phyloP scores from a whole-genome alignment of 2,888 invertebrate species.

The Amphiduros pacificus region DNA sequence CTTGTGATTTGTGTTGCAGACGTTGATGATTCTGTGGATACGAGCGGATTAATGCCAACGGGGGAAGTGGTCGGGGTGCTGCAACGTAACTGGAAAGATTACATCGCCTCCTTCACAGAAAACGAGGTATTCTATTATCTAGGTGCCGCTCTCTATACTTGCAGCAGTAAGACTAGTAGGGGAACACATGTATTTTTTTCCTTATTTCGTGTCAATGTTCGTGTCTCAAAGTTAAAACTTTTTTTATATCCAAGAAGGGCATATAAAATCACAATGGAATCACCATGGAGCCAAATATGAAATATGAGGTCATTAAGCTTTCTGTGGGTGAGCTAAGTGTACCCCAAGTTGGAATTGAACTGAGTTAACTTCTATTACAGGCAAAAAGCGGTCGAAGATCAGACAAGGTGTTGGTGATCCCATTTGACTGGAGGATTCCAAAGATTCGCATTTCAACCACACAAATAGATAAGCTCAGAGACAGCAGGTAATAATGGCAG shows the following conservation, averaged over 20 bases:
- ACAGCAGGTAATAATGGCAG: constrained; percentile 66
- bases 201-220: no score
- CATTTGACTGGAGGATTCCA: constrained; percentile 90
- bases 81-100: constrained; percentile 55
- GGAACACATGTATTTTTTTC: not conserved
- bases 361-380: no score
- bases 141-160: no score
- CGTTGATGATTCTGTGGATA: no score
- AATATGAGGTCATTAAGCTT: no score
- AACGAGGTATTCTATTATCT: constrained; percentile 29
- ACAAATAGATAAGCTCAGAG: constrained; percentile 74
- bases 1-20: no score
- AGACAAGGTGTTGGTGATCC: constrained; percentile 69
- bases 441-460: constrained; percentile 93
- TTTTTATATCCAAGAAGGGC: no score
- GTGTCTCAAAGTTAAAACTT: no score
- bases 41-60: constrained; percentile 47
- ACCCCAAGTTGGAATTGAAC: no score
- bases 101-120: constrained; percentile 48
- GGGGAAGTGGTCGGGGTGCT: constrained; percentile 52
- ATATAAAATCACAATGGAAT: no score
- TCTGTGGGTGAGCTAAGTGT: no score
- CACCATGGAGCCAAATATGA: no score
- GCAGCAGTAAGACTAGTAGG: not conserved
- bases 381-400: constrained; percentile 10